These are phyloP conservation scores for Solea solea DNA, from an alignment of 2,113 vertebrate genomes.

Conservation along the genomic window DNA sequence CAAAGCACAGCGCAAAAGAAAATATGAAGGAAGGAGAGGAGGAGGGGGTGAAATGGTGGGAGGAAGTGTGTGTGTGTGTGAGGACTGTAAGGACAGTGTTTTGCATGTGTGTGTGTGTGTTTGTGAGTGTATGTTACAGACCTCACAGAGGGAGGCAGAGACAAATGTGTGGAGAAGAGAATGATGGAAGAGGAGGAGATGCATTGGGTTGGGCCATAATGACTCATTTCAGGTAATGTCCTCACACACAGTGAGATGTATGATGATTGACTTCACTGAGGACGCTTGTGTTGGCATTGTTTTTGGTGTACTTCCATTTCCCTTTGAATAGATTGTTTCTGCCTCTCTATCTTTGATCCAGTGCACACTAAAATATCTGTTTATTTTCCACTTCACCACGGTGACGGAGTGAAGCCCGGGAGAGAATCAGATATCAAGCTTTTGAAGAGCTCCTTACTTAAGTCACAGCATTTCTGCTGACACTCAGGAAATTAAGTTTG, in stretches of 20 bases:
- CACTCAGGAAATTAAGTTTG: conserved; percentile 45
- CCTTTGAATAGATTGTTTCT: conserved; percentile 5
- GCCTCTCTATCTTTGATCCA: conserved; percentile 1
- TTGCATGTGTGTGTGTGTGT: conserved; percentile 40
- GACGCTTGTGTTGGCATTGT: conserved; percentile 5
- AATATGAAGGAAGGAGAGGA: conserved; percentile 19
- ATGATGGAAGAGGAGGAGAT: conserved; percentile 41
- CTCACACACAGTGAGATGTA: conserved; percentile 39
- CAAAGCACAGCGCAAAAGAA: conserved; percentile 14
- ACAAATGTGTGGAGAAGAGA: conserved; percentile 41
- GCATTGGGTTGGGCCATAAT: conserved; percentile 57
- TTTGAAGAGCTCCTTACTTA: conserved; percentile 46
- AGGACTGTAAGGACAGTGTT: conserved; percentile 31
- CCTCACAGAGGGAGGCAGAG: conserved; percentile 37
- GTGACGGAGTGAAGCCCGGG: conserved; percentile 11
- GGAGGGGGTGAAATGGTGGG: conserved; percentile 34
- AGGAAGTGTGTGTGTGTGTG: conserved; percentile 48
- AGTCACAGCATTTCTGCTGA: conserved; percentile 51
- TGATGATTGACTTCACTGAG: conserved; percentile 44
- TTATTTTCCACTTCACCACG: conserved; percentile 10
- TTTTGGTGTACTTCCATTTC: conserved; percentile 23
- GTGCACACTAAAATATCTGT: conserved; percentile 21
- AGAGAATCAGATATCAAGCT: conserved; percentile 38
- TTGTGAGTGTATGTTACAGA: conserved; percentile 49
- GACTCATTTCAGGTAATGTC: conserved; percentile 64